Base-by-base conservation (phyloP, 1,140 invertebrate species). In the Nilaparvata lugens region DNA sequence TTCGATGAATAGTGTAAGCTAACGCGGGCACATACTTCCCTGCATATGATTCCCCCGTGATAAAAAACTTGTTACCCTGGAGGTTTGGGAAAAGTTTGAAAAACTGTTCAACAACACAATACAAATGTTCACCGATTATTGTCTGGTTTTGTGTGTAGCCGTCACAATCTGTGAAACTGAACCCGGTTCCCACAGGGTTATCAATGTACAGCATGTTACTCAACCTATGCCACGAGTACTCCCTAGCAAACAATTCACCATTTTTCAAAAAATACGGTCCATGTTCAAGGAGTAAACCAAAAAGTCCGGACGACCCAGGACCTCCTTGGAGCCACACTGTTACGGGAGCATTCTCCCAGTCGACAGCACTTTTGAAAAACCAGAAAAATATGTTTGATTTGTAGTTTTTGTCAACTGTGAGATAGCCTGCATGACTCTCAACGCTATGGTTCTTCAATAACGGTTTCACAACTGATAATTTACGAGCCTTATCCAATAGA, bases 11-110 rank as follows among this genome's bases (percentile, higher is more conserved):
- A 16, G 84, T 83, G 68, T 88, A 81, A 0, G 83, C 82, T 14
- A 91, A 70, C 0, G 87, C 83, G n/a, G 90, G 89, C 0, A 91
- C 83, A 76, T 92, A 92, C 69, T 87, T 87, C 3, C 91, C 91
- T 9, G 81, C 91, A 73, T 94, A 95, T 11, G 90, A 93, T 75
- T 95, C 91, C 0, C 91, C 92, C 2, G 86, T 86, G 0, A 93
- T 81, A 74, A 81, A 91, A 66, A 91, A 89, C 28, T 83, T 80
- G 62, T 82, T 85, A 0, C 70, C 64, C 64, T 79, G 79, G 6
- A 84, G 68, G 64, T 87, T 80, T 4, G 83, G 81, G 66, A 89
- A 90, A 1, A 90, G 67, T 57, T 81, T 73, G 66, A 88, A 88
- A 65, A 90, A 85, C 67, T 90, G 87, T 25, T 31, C 23, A 16